Evolutionary conservation across 2,797 vertebrate genomes (phyloP).

Genomic region (Rhinophrynus dorsalis): DNA sequence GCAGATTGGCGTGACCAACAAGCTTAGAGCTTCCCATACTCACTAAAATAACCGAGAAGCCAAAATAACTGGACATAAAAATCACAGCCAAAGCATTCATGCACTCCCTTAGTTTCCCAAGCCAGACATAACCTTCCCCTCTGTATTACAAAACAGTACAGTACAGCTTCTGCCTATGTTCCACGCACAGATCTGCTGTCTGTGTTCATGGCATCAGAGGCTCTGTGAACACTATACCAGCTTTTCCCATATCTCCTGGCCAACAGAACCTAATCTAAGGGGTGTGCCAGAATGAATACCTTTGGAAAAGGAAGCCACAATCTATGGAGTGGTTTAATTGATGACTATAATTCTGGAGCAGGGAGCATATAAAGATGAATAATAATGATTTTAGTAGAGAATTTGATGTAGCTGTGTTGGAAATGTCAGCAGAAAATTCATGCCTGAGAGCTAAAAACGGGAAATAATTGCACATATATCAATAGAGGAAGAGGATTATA

Average conservation of each 20-base stretch:
- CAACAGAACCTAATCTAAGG: slow-evolving; percentile 66
- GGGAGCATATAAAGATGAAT: slow-evolving; percentile 58
- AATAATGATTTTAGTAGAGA: slow-evolving; percentile 64
- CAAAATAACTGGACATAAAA: slow-evolving; percentile 50
- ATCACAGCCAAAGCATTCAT: slow-evolving; percentile 48
- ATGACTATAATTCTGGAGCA: slow-evolving; percentile 66
- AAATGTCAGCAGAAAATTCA: slow-evolving; percentile 64
- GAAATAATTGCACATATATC: slow-evolving; percentile 22
- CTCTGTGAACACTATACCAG: slow-evolving; percentile 46
- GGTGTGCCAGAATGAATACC: slow-evolving; percentile 64
- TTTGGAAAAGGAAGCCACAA: slow-evolving; percentile 65
- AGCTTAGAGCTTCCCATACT: slow-evolving; percentile 28
- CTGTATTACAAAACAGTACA: slow-evolving; percentile 31
- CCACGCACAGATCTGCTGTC: slow-evolving; percentile 13
- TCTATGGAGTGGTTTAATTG: slow-evolving; percentile 67
- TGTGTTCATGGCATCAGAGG: slow-evolving; percentile 30
- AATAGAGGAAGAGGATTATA: neutral
- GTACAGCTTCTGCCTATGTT: slow-evolving; percentile 35
- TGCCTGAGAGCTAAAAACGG: slow-evolving; percentile 62
- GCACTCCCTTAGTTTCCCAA: slow-evolving; percentile 43
- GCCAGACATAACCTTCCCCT: slow-evolving; percentile 46
- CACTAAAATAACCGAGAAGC: slow-evolving; percentile 32
- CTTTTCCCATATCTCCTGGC: slow-evolving; percentile 53
- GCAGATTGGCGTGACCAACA: slow-evolving; percentile 45
- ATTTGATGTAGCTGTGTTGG: slow-evolving; percentile 60